These are phyloP conservation scores for Caenorhabditis afra DNA, from an alignment of 2,888 invertebrate species.

Conservation along the genomic window DNA sequence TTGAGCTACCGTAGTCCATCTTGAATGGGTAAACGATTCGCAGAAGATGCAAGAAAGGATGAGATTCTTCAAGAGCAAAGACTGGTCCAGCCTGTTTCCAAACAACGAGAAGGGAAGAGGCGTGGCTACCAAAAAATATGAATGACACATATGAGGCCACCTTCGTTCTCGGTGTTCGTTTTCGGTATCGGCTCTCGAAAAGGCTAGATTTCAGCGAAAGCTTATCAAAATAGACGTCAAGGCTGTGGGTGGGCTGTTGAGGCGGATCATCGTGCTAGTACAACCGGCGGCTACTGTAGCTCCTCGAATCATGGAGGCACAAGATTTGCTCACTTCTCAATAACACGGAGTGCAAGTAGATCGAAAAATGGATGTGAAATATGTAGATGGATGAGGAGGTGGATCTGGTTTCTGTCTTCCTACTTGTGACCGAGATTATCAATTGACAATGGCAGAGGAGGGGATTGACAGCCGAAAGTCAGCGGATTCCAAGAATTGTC, in stretches of 20 bases:
- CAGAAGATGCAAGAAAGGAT: no score
- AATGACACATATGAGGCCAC: no score
- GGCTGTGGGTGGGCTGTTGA: constrained; percentile 8
- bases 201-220: constrained; percentile 3
- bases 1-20: no score
- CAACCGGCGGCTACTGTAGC: constrained; percentile 22
- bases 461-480: constrained; percentile 16
- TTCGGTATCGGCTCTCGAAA: no score
- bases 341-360: constrained; percentile 37
- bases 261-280: constrained; percentile 6
- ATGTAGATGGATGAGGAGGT: neutral
- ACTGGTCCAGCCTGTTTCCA: no score
- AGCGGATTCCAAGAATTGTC: constrained; percentile 26
- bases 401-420: constrained; percentile 4
- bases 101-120: no score
- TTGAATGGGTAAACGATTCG: no score
- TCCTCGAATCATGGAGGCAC: neutral
- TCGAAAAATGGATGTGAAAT: constrained; percentile 21
- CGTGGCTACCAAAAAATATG: no score
- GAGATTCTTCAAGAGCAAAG: no score
- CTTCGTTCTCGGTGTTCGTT: no score
- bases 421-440: constrained; percentile 12
- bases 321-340: constrained; percentile 5
- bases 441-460: constrained; percentile 23
- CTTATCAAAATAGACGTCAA: constrained; percentile 6